Base-by-base conservation (phyloP, 2,888 invertebrate species). In the Plagiodera versicolora region DNA sequence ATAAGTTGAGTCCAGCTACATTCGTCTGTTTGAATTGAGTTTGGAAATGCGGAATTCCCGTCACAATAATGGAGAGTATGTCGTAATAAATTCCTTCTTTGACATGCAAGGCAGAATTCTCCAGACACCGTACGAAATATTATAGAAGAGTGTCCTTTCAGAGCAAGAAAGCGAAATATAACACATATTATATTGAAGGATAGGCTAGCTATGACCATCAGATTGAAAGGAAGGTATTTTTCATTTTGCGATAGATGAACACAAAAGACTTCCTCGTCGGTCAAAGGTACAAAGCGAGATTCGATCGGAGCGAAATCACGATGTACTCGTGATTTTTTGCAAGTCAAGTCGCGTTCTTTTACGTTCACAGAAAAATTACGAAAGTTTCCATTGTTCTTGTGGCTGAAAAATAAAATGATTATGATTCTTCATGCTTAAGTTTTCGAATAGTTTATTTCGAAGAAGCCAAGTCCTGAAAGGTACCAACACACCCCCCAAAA, bases 181-280 rank as follows among this genome's bases (percentile, higher is more conserved):
- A 52, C 20, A 52, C 51, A 20, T 39, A 39, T 39, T 14, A n/a
- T 39, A 39, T 39, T 14, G 39, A 14, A 39, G 39, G 14, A 39
- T 14, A 39, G 39, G 35, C 51, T 50, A 30, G 35, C 11, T 44
- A 44, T 53, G 53, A 53, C 44, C 53, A 53, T 24, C 53, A 44
- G 11, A 53, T 18, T 44, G 53, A 58, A 49, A 54, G 53, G 44
- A 58, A 53, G 58, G 53, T 58, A 58, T 58, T 58, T 58, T 58
- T 53, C 58, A 58, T 54, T 53, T 58, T n/a, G 20, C 20, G 20
- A 24, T 24, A 53, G 16, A 39, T 32, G 39, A 52, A 19, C 52
- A 44, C 17, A 28, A 53, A 53, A 53, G 53, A 39, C 39, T 18
- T 30, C 16, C 35, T 52, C n/a, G n/a, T n/a, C n/a, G n/a, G n/a